Percentiles rank a stretch among this genome's conserved stretches.
phyloP scores from a whole-genome alignment of 2,113 vertebrate species.

The Orthonyx spaldingii region DNA sequence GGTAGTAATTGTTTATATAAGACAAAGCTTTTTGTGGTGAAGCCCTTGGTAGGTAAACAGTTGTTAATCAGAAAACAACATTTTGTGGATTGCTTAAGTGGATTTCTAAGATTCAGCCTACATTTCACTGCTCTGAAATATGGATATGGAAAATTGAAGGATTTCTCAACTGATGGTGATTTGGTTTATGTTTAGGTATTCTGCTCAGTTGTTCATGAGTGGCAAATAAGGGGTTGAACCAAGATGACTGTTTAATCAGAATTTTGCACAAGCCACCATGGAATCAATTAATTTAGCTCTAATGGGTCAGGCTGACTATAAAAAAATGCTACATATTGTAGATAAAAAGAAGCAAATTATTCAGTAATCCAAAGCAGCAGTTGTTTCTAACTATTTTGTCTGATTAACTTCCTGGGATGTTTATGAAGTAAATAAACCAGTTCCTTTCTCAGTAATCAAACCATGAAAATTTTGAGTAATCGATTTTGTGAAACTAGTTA shows the following conservation, averaged over 20 bases:
- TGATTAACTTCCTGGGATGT: background rate
- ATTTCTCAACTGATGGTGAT: background rate
- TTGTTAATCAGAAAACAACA: background rate
- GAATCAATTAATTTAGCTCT: background rate
- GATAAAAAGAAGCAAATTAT: background rate
- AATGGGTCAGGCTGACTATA: background rate
- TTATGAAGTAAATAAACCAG: background rate
- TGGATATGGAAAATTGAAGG: background rate
- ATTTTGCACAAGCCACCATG: background rate
- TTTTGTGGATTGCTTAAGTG: background rate
- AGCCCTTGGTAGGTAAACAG: background rate
- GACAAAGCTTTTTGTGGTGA: background rate
- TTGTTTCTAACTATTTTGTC: background rate
- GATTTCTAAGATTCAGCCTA: background rate
- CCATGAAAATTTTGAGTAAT: background rate
- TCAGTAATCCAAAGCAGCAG: background rate
- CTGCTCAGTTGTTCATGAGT: background rate
- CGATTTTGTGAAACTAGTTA: background rate
- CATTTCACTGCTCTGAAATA: background rate
- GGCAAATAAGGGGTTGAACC: background rate
- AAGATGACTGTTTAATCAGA: background rate
- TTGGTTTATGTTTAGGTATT: background rate
- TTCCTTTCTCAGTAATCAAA: background rate
- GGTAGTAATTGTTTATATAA: background rate
- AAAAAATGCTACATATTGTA: background rate